phyloP scores from a whole-genome alignment of 2,113 vertebrate species.

The Prunella himalayana region DNA sequence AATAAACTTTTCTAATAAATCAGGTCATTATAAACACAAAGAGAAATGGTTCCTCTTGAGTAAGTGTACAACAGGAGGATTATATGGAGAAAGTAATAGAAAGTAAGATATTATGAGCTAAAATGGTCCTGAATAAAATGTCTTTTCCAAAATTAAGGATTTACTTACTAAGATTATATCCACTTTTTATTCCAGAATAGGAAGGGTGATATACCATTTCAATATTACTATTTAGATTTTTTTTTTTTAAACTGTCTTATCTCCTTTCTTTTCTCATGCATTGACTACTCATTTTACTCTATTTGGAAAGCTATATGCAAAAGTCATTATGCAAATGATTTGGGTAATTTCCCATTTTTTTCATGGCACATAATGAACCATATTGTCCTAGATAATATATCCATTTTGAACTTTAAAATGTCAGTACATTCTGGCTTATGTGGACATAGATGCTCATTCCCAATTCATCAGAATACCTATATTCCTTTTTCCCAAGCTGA shows the following conservation, averaged over 20 bases:
- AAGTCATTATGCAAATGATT: neutral
- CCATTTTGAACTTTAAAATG: neutral
- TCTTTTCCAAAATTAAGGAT: neutral
- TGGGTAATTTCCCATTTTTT: neutral
- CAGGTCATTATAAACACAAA: neutral
- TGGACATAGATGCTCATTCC: neutral
- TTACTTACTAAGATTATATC: neutral
- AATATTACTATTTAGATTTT: neutral
- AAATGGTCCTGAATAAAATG: neutral
- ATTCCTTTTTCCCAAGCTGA: neutral
- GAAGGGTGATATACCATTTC: neutral
- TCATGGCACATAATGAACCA: neutral
- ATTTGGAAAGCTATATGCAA: neutral
- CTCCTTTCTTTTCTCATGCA: neutral
- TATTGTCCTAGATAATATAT: neutral
- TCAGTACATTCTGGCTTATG: neutral
- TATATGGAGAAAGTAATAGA: neutral
- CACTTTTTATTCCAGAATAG: neutral
- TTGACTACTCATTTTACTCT: neutral
- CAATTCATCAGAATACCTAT: neutral
- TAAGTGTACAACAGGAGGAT: neutral
- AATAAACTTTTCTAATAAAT: slow-evolving; percentile 16
- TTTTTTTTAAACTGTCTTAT: neutral
- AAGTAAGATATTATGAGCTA: neutral
- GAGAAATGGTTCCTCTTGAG: neutral